These are phyloP conservation scores for Periplaneta americana DNA, from an alignment of 1,140 invertebrate species.

Conservation along the genomic window DNA sequence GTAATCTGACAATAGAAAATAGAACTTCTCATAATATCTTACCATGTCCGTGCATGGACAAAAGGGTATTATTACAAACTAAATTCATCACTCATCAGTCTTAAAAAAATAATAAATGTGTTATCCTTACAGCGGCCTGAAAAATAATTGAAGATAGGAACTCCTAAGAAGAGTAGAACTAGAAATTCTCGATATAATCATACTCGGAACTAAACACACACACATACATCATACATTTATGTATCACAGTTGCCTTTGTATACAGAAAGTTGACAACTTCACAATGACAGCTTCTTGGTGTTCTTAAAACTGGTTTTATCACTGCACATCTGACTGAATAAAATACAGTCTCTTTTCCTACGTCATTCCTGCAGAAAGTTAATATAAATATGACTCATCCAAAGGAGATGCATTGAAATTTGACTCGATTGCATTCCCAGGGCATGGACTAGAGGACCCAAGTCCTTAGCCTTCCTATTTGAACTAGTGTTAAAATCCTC, in stretches of 20 bases:
- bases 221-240: background rate
- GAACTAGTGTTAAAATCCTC: background rate
- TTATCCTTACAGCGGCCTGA: background rate
- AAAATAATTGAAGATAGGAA: background rate
- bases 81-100: background rate
- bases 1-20: background rate
- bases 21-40: background rate
- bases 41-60: background rate
- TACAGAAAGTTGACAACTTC: background rate
- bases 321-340: background rate
- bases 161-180: background rate
- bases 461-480: background rate
- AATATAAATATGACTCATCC: background rate
- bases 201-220: background rate
- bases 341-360: background rate
- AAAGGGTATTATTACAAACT: background rate
- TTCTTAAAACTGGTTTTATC: background rate
- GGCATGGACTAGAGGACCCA: background rate
- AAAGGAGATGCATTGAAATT: background rate
- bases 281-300: background rate
- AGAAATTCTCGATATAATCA: background rate
- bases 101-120: background rate
- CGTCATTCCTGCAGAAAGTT: background rate
- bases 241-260: background rate
- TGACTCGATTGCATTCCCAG: background rate